Base-by-base conservation (phyloP, 2,113 vertebrate species). In the Myrmecophaga tridactyla region DNA sequence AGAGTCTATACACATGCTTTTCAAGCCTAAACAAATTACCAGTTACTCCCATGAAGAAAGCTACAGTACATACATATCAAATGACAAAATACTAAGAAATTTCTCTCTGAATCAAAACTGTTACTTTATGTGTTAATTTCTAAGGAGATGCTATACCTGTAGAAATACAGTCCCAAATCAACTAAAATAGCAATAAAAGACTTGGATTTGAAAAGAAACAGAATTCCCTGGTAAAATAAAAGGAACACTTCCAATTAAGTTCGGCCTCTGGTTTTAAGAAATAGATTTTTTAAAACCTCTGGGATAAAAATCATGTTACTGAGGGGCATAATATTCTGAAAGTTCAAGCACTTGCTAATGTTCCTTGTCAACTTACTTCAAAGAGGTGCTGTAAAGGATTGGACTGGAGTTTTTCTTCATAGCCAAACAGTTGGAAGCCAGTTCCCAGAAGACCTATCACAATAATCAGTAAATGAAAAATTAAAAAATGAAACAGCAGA, bases 341-440 rank as follows among this genome's bases (percentile, higher is more conserved):
- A 89, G 25, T 13, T 84, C 25, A 86, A 11, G 13, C 34, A 65
- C 88, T 85, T 94, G 92, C 21, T 63, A 84, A 65, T 53, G 85
- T 31, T 67, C 90, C 39, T 95, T 67, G 34, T 21, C 89, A 90
- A 98, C 98, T 99, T 97, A 99, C 99, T 97, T 99, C 99, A 98
- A 99, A 99, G 92, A 99, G 98, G 96, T 99, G 99, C 92, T 99
- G 99, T 81, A 99, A 97, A 41, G 99, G 99, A 97, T 99, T 99
- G 67, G 98, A 98, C 96, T 98, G 98, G 25, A 99, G 98, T 95
- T 99, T 98, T 97, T 99, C 99, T 97, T 98, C 96, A 92, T 97
- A 98, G 46, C 99, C 99, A 97, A 99, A 99, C 9, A 97, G 96
- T 0, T 98, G 98, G 95, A 99, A 99, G 67, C 99, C 99, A 94